Percentiles rank a stretch among this genome's conserved stretches.
Evolutionary conservation across 2,113 vertebrate species (phyloP).

Genomic region (Delphinus delphis): DNA sequence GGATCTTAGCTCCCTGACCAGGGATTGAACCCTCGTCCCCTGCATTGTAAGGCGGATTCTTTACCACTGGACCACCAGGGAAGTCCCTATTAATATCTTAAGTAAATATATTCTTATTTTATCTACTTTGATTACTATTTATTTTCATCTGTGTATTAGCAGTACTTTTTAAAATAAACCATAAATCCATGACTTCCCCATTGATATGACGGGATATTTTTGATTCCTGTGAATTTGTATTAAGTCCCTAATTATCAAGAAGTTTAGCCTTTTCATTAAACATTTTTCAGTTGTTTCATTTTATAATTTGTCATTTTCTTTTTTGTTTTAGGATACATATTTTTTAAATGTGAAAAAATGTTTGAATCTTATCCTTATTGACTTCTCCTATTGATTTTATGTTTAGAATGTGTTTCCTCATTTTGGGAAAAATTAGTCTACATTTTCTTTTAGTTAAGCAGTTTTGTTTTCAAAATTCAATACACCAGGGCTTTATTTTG

Average conservation of each 20-base stretch:
- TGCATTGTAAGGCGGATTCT: no score
- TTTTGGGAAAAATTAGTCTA: neutral
- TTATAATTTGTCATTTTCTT: neutral
- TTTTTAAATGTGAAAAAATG: neutral
- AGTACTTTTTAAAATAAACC: neutral
- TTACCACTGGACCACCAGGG: no score
- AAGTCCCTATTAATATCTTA: neutral
- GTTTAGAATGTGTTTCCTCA: neutral
- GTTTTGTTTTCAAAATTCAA: constrained; percentile 42
- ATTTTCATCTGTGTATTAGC: neutral
- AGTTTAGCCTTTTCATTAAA: neutral
- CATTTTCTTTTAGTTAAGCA: neutral
- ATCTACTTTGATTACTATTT: neutral
- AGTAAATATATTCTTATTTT: constrained; percentile 5
- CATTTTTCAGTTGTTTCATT: neutral
- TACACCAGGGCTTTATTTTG: neutral
- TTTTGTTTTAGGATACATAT: neutral
- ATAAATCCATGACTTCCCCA: neutral
- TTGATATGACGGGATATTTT: neutral
- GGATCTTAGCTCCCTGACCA: no score
- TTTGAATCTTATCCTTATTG: neutral
- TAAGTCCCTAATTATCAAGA: neutral
- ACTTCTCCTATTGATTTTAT: neutral
- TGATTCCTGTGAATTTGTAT: neutral
- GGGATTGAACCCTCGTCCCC: fast-evolving